Evolutionary conservation across 2,797 vertebrate genomes (phyloP).

Genomic region (Poeciliopsis paucimaculata): DNA sequence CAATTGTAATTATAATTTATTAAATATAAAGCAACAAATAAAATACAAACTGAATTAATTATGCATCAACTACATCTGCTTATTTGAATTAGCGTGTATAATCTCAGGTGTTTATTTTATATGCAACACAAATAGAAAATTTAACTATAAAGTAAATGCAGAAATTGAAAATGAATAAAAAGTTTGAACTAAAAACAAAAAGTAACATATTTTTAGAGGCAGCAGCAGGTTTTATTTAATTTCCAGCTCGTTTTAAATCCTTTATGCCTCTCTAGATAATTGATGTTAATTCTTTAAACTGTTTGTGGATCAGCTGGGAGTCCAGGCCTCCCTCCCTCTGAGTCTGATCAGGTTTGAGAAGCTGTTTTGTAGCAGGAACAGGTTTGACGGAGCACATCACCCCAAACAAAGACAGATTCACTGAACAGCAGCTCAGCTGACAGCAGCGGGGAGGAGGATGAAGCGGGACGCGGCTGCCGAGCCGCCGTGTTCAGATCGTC

Average conservation of each 20-base stretch:
- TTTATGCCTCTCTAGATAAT: not conserved
- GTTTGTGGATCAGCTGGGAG: not conserved
- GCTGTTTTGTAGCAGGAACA: not conserved
- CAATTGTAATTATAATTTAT: no score
- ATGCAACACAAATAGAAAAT: not conserved
- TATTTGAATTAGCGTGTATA: no score
- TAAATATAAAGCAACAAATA: no score
- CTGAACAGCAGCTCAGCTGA: not conserved
- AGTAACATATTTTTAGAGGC: not conserved
- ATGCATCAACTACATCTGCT: no score
- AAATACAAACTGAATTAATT: no score
- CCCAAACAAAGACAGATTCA: not conserved
- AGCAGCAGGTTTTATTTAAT: not conserved
- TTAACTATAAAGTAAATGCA: not conserved
- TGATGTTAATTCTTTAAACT: not conserved
- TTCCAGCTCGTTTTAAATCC: not conserved
- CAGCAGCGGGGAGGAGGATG: not conserved
- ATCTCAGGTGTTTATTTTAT: not conserved
- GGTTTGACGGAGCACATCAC: not conserved
- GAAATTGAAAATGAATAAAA: not conserved
- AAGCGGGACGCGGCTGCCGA: not conserved
- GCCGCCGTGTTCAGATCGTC: not conserved
- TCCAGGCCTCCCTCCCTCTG: not conserved
- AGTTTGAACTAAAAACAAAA: not conserved
- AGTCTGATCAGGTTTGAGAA: not conserved